Base-by-base conservation (phyloP, 2,113 vertebrate species). In the Thamnophis sirtalis region DNA sequence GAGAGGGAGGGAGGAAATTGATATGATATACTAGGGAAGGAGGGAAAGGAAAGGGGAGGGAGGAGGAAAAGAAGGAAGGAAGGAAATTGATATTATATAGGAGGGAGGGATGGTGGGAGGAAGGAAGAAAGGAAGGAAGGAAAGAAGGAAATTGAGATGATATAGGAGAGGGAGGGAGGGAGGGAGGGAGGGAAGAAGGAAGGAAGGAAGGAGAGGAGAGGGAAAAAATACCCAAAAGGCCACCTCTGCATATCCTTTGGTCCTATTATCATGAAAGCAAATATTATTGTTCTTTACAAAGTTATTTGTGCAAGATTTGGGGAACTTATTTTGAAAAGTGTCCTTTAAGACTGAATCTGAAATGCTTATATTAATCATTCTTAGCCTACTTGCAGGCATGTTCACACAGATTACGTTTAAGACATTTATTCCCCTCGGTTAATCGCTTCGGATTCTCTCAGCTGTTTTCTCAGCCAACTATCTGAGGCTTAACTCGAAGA, bases 201-300 rank as follows among this genome's bases (percentile, higher is more conserved):
- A 24, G 2, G 5, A 22, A 58, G 8, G 22, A 8, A 56, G 55
- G 54, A 55, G n/a, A n/a, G n/a, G 10, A 10, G 0, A n/a, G 26
- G 58, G 0, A 60, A 24, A 24, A 0, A 60, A 9, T 9, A 0
- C 26, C 3, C 87, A 0, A 95, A 95, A 95, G 94, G 92, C 92
- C 94, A 96, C 19, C 94, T 92, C 84, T 90, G 60, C 49, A 92
- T 55, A 80, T 92, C 95, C 0, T 0, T 63, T 94, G 94, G 7
- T 93, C 95, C 87, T 93, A 86, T 96, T 91, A 91, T 13, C 11
- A 54, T 88, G 92, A 87, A 95, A 90, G 17, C 33, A 96, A 92
- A 93, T 93, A 93, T 93, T 89, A 28, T 90, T 93, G 92, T 1
- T 94, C 91, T 94, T 92, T 96, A n/a, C 96, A 94, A 90, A 94